Base-by-base conservation (phyloP, 2,888 invertebrate species). In the Drosophila nr. perissopoda region DNA sequence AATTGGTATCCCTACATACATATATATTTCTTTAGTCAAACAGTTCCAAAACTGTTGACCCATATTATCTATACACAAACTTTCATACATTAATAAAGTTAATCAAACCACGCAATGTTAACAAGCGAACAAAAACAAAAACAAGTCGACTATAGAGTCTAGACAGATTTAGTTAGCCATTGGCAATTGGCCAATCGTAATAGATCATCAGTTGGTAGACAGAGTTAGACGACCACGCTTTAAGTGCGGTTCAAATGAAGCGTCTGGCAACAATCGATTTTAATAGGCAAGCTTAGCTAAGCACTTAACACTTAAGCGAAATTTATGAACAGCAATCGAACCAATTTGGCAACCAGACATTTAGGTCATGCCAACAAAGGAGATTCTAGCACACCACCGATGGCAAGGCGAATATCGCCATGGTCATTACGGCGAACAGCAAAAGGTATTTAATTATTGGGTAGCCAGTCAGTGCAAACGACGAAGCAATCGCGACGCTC, bases 331-430 rank as follows among this genome's bases (percentile, higher is more conserved):
- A 53, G 58, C 77, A 71, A 59, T 68, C 72, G 69, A 63, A 56
- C 82, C 69, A 75, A 73, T 78, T 86, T 73, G 76, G 83, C 58
- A 68, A 61, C 42, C 42, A 72, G 71, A 85, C 86, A 87, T 88
- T 78, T 87, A 69, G 87, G 87, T 87, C 87, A 87, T 69, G 83
- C 71, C 89, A 60, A 75, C 83, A 79, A 86, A 69, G 78, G 85
- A 80, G 80, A 85, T 82, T 87, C 60, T 52, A 54, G 68, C 61
- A 63, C 29, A 56, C 42, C 57, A 57, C 25, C 42, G 8, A 60
- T 60, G 61, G 13, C 49, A 31, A 42, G 29, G 54, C 60, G 51
- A 70, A 60, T 36, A 56, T 40, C 45, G 40, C 29, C 62, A 61
- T 60, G 63, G 45, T 71, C 74, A 87, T 75, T 80, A 85, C 29